These are phyloP conservation scores for Vultur gryphus DNA, from an alignment of 2,797 vertebrate genomes.

Conservation along the genomic window DNA sequence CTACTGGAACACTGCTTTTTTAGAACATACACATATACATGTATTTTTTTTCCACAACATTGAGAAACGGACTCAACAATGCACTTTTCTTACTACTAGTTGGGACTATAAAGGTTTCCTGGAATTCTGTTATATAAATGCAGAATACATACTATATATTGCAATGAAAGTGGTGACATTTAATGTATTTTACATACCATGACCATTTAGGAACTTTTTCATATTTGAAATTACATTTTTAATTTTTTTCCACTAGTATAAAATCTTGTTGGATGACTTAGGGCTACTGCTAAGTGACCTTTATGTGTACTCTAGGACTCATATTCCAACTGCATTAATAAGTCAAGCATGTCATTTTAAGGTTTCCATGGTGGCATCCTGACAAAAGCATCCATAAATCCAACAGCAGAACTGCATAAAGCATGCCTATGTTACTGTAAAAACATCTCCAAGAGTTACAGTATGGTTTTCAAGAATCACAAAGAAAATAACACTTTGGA, in stretches of 20 bases:
- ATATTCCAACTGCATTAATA: conserved; percentile 44
- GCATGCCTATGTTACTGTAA: conserved; percentile 43
- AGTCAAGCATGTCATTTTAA: conserved; percentile 24
- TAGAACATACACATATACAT: background rate
- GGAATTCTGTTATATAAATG: background rate
- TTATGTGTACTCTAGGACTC: background rate
- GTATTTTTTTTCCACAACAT: background rate
- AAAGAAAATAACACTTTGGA: conserved; percentile 50
- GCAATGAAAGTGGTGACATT: background rate
- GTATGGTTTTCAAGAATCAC: conserved; percentile 60
- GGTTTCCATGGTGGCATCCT: conserved; percentile 49
- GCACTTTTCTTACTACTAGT: background rate
- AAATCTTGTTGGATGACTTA: background rate
- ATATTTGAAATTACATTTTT: background rate
- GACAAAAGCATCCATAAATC: conserved; percentile 56
- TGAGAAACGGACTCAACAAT: background rate
- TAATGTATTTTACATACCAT: background rate
- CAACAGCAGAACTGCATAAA: conserved; percentile 35
- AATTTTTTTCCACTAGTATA: background rate
- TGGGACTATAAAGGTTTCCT: background rate
- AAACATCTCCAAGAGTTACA: conserved; percentile 52
- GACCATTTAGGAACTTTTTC: background rate
- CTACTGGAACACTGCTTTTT: background rate
- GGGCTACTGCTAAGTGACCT: background rate
- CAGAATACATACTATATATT: background rate